Base-by-base conservation (phyloP, 2,888 invertebrate species). In the Drosophila niveifrons region DNA sequence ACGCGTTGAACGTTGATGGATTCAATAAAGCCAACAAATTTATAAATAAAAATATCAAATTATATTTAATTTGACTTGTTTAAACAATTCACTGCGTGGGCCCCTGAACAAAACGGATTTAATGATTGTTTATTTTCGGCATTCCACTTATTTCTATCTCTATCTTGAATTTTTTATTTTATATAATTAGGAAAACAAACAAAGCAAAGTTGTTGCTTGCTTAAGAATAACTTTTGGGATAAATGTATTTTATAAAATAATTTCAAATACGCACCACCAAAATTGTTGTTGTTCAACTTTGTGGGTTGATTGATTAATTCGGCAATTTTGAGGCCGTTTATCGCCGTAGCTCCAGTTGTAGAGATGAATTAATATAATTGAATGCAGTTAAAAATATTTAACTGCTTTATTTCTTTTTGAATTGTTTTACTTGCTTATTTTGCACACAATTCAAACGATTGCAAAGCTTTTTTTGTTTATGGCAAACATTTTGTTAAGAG, bases 281-380 rank as follows among this genome's bases (percentile, higher is more conserved):
- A 90, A 69, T 90, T 90, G 78, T 89, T 89, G 88, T 89, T 89
- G 80, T 89, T 89, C 69, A 90, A 77, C 74, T 90, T 90, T 61
- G 89, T 80, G 78, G 82, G 90, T 85, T 90, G 72, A 86, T 88
- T 80, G 61, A 90, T 90, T 80, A 90, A 72, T 87, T 90, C 90
- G 77, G 91, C 90, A 88, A 90, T 90, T 79, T 90, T 85, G 89
- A 79, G 82, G 85, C 81, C 78, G 82, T 81, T 80, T 41, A 58
- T 47, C 13, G 47, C 62, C 62, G 23, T 47, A 36, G 46, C 46
- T 59, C 48, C 15, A 39, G n/a, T 36, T 36, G 36, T 4, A 36
- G 36, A 31, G 31, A 39, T n/a, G 50, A 51, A 53, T 46, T 15
- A 23, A 23, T 31, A 10, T n/a, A n/a, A 36, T 44, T 43, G 9